These are phyloP conservation scores for Anoplophora glabripennis DNA, from an alignment of 1,140 invertebrate species.

Conservation along the genomic window DNA sequence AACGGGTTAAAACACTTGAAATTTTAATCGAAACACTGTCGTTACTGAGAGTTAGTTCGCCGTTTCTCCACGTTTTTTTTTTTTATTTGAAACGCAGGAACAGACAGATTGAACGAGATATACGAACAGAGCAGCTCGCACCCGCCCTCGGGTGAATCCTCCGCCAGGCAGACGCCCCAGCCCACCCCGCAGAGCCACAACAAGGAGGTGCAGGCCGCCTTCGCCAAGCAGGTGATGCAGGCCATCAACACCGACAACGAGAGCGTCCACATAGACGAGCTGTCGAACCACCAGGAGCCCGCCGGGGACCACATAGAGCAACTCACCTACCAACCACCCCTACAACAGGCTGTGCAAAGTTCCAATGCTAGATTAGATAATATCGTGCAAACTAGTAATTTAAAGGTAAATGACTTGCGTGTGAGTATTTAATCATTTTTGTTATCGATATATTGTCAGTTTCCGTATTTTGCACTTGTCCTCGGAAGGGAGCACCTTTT, in stretches of 20 bases:
- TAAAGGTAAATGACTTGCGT: conserved; percentile 34
- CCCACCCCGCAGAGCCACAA: conserved; percentile 28
- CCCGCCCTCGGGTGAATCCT: conserved; percentile 45
- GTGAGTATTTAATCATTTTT: too few species aligned
- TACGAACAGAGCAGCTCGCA: conserved; percentile 41
- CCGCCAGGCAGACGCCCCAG: conserved; percentile 47
- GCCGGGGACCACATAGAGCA: not conserved
- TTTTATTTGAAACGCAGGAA: conserved; percentile 6
- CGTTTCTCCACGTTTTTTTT: too few species aligned
- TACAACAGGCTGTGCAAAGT: conserved; percentile 27
- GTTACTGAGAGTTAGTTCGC: too few species aligned
- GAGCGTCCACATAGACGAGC: conserved; percentile 6
- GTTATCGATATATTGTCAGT: too few species aligned
- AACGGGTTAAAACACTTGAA: too few species aligned
- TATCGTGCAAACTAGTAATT: conserved; percentile 40
- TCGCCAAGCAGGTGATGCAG: conserved; percentile 43
- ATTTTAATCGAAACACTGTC: too few species aligned
- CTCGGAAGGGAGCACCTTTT: too few species aligned
- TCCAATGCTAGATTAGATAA: conserved; percentile 23
- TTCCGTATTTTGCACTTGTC: too few species aligned
- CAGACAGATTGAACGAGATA: conserved; percentile 39
- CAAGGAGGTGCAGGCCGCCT: conserved; percentile 44
- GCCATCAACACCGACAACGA: conserved; percentile 29
- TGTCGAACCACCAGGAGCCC: conserved; percentile 8
- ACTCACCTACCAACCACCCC: conserved; percentile 5